Evolutionary conservation across 2,888 invertebrate genomes (phyloP).

Genomic region (Lepidocyrtinus sp.): DNA sequence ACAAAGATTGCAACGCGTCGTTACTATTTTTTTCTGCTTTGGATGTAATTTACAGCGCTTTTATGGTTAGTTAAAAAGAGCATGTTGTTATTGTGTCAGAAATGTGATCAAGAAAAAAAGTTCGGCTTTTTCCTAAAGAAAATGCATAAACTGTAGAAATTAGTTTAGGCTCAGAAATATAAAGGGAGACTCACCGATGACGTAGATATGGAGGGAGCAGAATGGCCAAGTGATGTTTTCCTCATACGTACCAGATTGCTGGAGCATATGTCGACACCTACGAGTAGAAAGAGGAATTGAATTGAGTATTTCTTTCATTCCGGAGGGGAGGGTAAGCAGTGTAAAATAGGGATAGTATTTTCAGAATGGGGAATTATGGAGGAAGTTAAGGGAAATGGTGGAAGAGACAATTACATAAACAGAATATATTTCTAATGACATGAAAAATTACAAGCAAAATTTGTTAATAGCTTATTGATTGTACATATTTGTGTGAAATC

Average conservation of each 20-base stretch:
- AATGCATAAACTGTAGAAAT: too few relatives aligned
- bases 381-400: too few relatives aligned
- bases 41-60: background rate
- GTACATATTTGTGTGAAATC: too few relatives aligned
- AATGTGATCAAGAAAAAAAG: background rate
- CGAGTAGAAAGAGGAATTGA: background rate
- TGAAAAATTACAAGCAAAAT: too few relatives aligned
- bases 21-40: too few relatives aligned
- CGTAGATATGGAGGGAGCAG: conserved; percentile 91
- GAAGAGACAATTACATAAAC: too few relatives aligned
- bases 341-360: background rate
- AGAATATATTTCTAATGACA: too few relatives aligned
- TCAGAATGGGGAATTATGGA: background rate
- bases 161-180: background rate
- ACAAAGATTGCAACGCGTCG: background rate
- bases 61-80: conserved; percentile 16
- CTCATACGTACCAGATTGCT: conserved; percentile 90
- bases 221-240: conserved; percentile 91
- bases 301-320: background rate
- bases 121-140: too few relatives aligned
- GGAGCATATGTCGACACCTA: conserved; percentile 44
- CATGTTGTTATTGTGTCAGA: too few relatives aligned
- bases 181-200: conserved; percentile 71
- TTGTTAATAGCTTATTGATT: too few relatives aligned
- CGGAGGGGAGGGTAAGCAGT: background rate